Evolutionary conservation across 2,113 vertebrate genomes (phyloP), one percentile per base, ranked within the genome.

Genomic region (Pogonocichla stellata): DNA sequence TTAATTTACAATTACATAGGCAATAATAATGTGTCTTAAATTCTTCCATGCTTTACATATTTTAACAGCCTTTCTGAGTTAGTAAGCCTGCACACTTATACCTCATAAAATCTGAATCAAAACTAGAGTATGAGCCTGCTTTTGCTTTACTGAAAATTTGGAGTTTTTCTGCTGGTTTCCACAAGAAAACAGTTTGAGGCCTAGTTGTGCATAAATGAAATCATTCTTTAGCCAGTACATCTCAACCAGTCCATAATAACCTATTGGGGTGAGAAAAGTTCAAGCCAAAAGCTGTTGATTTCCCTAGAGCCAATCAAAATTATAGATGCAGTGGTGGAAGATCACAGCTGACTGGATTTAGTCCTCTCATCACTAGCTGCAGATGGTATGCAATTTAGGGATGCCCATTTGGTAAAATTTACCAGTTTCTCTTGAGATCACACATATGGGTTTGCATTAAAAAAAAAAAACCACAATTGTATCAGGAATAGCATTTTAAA

Each of bases 301-400:
- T 98, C 98, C 97, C 98, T 92, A 88, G 98, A 97, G 98, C 80
- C 18, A 96, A 97, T 98, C 96, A 97, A 98, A 97, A 98, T 96
- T 96, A 98, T 97, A 97, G 92, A 98, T 96, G 84, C 93, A 85
- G 90, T 98, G 98, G 98, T 98, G 65, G 95, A 98, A 97, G 98
- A 98, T 98, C 98, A 98, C 98, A 99, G 99, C 98, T 99, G 99
- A 98, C 98, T 98, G 98, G 93, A 97, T 98, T 98, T 98, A 97
- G 97, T 97, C 97, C 97, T 97, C 97, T 98, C 97, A 97, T 98
- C 97, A 97, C 96, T 97, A 97, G 98, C 96, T 98, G 96, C 98
- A 98, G 98, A 98, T 98, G 98, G 98, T 94, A 96, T 96, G 96
- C 86, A 98, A 98, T 98, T 98, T 98, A 98, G 94, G 95, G 98